Conservation (phyloP, 1,140 invertebrate genomes). For the Heliconius hermathena region DNA sequence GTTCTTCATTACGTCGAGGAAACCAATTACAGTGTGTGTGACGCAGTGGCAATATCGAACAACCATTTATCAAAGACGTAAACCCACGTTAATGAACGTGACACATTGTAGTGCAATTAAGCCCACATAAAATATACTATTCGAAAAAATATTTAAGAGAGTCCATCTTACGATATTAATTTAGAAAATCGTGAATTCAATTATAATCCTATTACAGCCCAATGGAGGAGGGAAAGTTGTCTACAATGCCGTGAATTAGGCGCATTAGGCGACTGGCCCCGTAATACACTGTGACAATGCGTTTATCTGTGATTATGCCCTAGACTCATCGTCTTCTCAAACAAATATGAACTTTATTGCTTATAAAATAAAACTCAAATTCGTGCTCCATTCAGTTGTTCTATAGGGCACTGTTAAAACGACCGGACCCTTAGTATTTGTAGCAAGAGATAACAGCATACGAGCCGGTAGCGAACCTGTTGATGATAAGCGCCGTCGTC, state of each 20-base stretch:
- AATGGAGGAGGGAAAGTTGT: slow-evolving; percentile 51
- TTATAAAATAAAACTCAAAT: slow-evolving; percentile 23
- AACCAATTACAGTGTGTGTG: slow-evolving; percentile 59
- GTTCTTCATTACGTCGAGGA: slow-evolving; percentile 50
- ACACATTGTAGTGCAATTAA: slow-evolving; percentile 46
- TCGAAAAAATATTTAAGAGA: slow-evolving; percentile 23
- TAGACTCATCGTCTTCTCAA: slow-evolving; percentile 31
- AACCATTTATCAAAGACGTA: slow-evolving; percentile 50
- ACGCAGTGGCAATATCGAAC: slow-evolving; percentile 51
- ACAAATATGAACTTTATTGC: slow-evolving; percentile 42
- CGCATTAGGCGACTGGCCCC: slow-evolving; percentile 68
- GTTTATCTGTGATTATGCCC: slow-evolving; percentile 68
- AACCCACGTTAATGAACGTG: slow-evolving; percentile 49
- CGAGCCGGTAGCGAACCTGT: slow-evolving; percentile 75
- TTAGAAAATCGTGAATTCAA: slow-evolving; percentile 28
- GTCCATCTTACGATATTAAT: slow-evolving; percentile 15
- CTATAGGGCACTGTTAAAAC: slow-evolving; percentile 41
- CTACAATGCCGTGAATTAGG: slow-evolving; percentile 74
- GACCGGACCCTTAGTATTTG: slow-evolving; percentile 67
- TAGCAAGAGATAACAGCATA: slow-evolving; percentile 77
- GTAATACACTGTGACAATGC: slow-evolving; percentile 73
- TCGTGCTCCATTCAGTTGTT: slow-evolving; percentile 14
- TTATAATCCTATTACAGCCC: slow-evolving; percentile 31
- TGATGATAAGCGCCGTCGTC: slow-evolving; percentile 78
- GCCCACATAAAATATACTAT: slow-evolving; percentile 34